Conservation (phyloP, 1,140 invertebrate genomes). For the Bombus affinis region DNA sequence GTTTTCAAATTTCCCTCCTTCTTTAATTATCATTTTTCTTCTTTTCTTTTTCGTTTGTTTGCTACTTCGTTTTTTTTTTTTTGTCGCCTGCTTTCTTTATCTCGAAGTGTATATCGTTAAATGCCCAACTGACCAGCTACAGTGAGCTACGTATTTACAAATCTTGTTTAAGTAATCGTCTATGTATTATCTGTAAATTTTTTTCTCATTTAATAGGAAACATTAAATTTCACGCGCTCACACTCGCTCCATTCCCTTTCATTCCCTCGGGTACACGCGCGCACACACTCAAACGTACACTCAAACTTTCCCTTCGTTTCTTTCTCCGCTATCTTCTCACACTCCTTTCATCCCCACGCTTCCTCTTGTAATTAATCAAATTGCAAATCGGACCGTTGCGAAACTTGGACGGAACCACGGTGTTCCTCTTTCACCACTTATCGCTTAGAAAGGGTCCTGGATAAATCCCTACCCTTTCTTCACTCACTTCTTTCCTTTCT, state of each 20-base stretch:
- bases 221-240: constrained; percentile 62
- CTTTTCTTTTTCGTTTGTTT: constrained; percentile 9
- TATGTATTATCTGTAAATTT: constrained; percentile 15
- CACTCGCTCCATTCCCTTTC: constrained; percentile 48
- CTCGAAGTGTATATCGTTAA: constrained; percentile 50
- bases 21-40: too few relatives aligned
- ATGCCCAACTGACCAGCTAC: constrained; percentile 76
- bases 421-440: neutral
- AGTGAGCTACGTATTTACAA: constrained; percentile 76
- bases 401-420: neutral
- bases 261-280: constrained; percentile 16
- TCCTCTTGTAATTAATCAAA: neutral
- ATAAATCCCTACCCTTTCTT: neutral
- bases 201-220: constrained; percentile 72
- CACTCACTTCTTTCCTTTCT: too few relatives aligned
- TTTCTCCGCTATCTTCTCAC: neutral
- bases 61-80: neutral
- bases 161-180: constrained; percentile 48
- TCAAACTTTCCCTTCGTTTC: constrained; percentile 31
- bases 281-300: constrained; percentile 37
- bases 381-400: neutral
- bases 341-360: neutral
- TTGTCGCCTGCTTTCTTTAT: too few relatives aligned
- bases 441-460: neutral
- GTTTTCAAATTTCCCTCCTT: neutral